Percentiles rank a stretch among this genome's conserved stretches.
Evolutionary conservation across 2,113 vertebrate species (phyloP).

Genomic region (Microcebus lehilahytsara): DNA sequence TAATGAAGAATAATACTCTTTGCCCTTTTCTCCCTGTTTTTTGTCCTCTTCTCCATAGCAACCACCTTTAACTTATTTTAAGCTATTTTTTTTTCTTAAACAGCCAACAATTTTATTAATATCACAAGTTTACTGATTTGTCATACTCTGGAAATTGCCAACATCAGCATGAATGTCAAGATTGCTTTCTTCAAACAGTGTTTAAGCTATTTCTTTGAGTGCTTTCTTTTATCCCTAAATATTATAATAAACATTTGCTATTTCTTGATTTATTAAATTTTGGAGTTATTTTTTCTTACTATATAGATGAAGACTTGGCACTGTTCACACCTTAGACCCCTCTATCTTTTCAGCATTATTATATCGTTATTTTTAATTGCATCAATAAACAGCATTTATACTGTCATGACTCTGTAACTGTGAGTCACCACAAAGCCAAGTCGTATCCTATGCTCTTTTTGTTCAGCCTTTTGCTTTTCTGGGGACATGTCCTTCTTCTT

Average conservation of each 20-base stretch:
- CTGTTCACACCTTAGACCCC: not conserved
- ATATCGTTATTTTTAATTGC: not conserved
- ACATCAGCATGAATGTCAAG: too few species aligned
- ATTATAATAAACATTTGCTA: not conserved
- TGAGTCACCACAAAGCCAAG: not conserved
- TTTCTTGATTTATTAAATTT: slow-evolving; percentile 28
- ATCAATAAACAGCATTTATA: not conserved
- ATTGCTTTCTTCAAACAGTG: too few species aligned
- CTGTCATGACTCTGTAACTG: not conserved
- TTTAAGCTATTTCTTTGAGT: not conserved
- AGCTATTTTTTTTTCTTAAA: not conserved
- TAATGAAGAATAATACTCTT: not conserved
- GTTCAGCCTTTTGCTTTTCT: slow-evolving; percentile 21
- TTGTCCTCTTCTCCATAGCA: not conserved
- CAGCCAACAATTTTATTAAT: too few species aligned
- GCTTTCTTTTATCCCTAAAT: not conserved
- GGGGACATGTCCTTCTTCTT: not conserved
- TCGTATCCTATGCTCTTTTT: not conserved
- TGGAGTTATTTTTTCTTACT: slow-evolving; percentile 23
- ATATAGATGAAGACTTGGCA: not conserved
- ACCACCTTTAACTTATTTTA: not conserved
- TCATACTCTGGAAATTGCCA: too few species aligned
- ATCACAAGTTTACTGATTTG: too few species aligned
- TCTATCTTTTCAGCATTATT: not conserved
- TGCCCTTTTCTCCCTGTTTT: not conserved